phyloP scores from a whole-genome alignment of 2,797 vertebrate species.

The Merluccius polli region DNA sequence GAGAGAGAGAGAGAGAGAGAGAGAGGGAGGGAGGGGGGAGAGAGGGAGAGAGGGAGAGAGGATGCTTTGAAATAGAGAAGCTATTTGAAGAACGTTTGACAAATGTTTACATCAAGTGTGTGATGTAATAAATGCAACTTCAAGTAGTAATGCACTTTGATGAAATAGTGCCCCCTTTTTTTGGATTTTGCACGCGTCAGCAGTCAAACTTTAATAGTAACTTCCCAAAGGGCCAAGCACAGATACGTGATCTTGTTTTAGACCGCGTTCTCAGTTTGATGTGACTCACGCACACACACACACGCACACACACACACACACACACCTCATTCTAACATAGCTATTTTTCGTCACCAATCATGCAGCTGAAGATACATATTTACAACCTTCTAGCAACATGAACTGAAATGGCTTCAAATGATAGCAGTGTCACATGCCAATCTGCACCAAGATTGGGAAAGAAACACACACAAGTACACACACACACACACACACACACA shows the following conservation, averaged over 20 bases:
- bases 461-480: neutral
- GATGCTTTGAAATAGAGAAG: neutral
- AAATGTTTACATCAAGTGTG: neutral
- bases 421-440: neutral
- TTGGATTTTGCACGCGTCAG: neutral
- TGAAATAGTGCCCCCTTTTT: neutral
- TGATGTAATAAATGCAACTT: neutral
- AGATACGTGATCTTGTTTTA: neutral
- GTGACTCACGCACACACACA: constrained; percentile 8
- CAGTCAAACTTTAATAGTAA: neutral
- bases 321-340: neutral
- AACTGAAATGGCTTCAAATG: neutral
- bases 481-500: too few species aligned
- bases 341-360: neutral
- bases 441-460: neutral
- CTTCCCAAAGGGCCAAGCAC: neutral
- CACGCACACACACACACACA: neutral
- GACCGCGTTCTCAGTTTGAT: neutral
- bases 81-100: neutral
- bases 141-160: neutral
- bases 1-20: constrained; percentile 9
- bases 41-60: neutral
- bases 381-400: neutral
- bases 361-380: neutral
- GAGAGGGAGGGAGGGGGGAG: neutral